These are phyloP conservation scores for Carposina sasakii DNA, from an alignment of 1,140 invertebrate genomes.

Conservation along the genomic window DNA sequence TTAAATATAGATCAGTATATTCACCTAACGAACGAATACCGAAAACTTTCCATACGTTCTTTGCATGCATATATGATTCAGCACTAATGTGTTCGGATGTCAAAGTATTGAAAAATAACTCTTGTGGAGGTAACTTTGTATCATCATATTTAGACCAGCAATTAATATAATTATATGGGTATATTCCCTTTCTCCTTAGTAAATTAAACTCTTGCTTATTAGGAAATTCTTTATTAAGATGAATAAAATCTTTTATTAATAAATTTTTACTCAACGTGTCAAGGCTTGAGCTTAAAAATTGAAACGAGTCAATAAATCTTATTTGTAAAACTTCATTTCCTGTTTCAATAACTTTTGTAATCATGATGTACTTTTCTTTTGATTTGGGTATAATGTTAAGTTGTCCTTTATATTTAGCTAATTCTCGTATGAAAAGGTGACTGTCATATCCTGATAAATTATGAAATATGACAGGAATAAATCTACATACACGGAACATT, in stretches of 20 bases:
- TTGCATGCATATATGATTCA: constrained; percentile 59
- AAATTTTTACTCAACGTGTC: constrained; percentile 24
- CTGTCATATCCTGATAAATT: too few species aligned
- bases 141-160: constrained; percentile 38
- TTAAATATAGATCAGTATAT: constrained; percentile 61
- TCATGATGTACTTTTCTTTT: too few species aligned
- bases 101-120: constrained; percentile 47
- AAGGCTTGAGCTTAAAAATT: constrained; percentile 32
- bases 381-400: constrained; percentile 48
- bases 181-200: constrained; percentile 40
- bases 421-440: too few species aligned
- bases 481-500: constrained; percentile 7
- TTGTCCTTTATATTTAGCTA: constrained; percentile 30
- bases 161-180: constrained; percentile 43
- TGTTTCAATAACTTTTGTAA: constrained; percentile 31
- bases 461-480: too few species aligned
- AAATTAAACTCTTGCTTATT: constrained; percentile 33
- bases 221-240: constrained; percentile 21
- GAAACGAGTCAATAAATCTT: constrained; percentile 43
- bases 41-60: constrained; percentile 66
- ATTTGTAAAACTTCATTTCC: constrained; percentile 27
- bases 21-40: constrained; percentile 47
- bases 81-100: constrained; percentile 28
- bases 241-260: constrained; percentile 37
- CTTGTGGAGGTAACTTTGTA: constrained; percentile 29